Evolutionary conservation across 2,113 vertebrate species (phyloP), one percentile per base, ranked within the genome.

Genomic region (Electrona antarctica): DNA sequence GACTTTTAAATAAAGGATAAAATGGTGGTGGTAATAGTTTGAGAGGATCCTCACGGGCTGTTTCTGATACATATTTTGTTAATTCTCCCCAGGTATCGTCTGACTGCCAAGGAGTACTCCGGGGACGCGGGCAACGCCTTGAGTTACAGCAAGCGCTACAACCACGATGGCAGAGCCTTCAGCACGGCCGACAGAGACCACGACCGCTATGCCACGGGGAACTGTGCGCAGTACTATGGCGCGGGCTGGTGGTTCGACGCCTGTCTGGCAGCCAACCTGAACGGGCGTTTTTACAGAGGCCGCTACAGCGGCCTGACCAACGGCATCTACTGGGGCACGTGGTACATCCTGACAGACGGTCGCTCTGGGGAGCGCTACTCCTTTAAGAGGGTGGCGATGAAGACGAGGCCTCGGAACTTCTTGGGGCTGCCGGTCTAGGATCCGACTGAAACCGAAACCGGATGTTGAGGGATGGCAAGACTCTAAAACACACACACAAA

Each of bases 221-320:
- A 90, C 89, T 95, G 94, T 48, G 93, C 90, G 15, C 87, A 90
- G 13, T 95, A 94, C 79, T 95, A 94, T 0, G 92, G 93, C 1
- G 89, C 94, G 3, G 92, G 93, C 58, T 94, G 93, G 93, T 95
- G 93, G 93, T 94, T 94, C 15, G 93, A 94, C 47, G 89, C 94
- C 14, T 95, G 94, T 75, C 83, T 94, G 60, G 94, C 93, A n/a
- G 92, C 93, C 10, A 95, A 95, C 78, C 75, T 94, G 46, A 95
- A 94, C 12, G 93, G 94, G 51, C 90, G 69, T 11, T 95, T 93
- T 63, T 91, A 95, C 77, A 78, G 52, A 0, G 92, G 93, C 0
- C 90, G 91, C 45, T 95, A 94, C 86, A 92, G 79, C 1, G 93
- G 94, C 1, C 87, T 95, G 71, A 95, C 93, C 33, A 92, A 92